phyloP scores from a whole-genome alignment of 2,113 vertebrate species.

The Myiozetetes cayanensis region DNA sequence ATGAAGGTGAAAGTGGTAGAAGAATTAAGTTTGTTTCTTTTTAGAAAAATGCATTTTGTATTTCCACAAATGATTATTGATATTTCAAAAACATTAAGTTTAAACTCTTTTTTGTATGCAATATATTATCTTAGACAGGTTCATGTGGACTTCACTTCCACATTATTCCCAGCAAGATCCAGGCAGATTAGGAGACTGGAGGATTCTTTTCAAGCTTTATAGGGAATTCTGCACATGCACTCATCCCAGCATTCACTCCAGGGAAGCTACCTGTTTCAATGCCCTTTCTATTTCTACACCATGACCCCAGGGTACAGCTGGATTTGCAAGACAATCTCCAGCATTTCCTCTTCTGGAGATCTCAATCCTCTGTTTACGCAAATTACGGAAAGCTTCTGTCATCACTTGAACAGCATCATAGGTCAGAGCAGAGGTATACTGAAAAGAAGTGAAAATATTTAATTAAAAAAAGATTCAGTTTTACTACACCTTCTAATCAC shows the following conservation, averaged over 20 bases:
- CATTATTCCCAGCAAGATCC: not conserved
- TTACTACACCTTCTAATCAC: not conserved
- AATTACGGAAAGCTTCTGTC: constrained; percentile 95
- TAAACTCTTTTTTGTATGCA: not conserved
- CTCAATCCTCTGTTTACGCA: constrained; percentile 94
- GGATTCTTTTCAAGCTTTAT: not conserved
- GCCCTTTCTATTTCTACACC: constrained; percentile 97
- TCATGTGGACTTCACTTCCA: not conserved
- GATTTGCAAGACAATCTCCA: constrained; percentile 97
- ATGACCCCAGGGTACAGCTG: constrained; percentile 96
- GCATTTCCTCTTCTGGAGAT: constrained; percentile 93
- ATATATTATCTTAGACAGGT: not conserved
- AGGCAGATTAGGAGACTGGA: not conserved
- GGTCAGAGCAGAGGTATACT: constrained; percentile 97
- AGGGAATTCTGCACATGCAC: not conserved
- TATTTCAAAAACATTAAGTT: not conserved
- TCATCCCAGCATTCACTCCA: not conserved
- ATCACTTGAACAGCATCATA: constrained; percentile 98
- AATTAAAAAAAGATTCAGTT: not conserved
- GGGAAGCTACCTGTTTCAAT: constrained; percentile 88
- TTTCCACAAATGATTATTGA: not conserved
- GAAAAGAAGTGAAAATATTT: constrained; percentile 50
- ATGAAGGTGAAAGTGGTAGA: not conserved
- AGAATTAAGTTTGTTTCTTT: not conserved
- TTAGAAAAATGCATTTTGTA: not conserved